Evolutionary conservation across 2,113 vertebrate species (phyloP).

Genomic region (Cyprinodon tularosa): DNA sequence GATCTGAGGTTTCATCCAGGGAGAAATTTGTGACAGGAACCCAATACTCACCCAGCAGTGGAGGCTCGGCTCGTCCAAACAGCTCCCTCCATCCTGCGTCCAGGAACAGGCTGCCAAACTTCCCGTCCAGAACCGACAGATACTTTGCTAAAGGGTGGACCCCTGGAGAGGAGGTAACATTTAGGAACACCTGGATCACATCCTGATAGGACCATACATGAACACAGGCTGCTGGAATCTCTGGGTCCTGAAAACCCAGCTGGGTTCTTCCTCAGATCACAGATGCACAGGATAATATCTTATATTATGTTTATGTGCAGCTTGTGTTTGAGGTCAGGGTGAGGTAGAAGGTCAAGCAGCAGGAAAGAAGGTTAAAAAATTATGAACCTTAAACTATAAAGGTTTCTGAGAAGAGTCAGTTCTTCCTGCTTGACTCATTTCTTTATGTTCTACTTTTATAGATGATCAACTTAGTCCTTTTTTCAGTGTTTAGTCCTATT

Average conservation of each 20-base stretch:
- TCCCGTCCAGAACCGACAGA: conserved; percentile 74
- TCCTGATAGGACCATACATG: neutral
- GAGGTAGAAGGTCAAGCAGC: too few relatives aligned
- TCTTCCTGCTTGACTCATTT: too few relatives aligned
- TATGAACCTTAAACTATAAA: too few relatives aligned
- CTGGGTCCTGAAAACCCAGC: neutral
- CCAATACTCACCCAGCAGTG: conserved; percentile 30
- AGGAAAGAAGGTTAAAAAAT: too few relatives aligned
- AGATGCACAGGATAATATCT: too few relatives aligned
- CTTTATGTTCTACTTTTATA: too few relatives aligned
- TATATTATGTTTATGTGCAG: too few relatives aligned
- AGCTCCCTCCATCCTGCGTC: conserved; percentile 78
- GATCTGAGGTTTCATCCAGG: neutral
- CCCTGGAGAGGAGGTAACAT: conserved; percentile 28
- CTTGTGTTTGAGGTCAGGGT: too few relatives aligned
- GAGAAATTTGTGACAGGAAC: neutral
- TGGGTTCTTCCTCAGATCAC: too few relatives aligned
- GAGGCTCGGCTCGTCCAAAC: conserved; percentile 71
- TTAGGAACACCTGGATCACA: neutral
- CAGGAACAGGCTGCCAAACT: conserved; percentile 77
- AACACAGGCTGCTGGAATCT: conserved; percentile 1
- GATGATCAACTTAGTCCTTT: too few relatives aligned
- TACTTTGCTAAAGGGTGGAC: conserved; percentile 77
- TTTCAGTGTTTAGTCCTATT: too few relatives aligned
- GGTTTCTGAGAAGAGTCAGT: too few relatives aligned